These are phyloP conservation scores for Sipha maydis DNA, from an alignment of 2,888 invertebrate species.

Conservation along the genomic window DNA sequence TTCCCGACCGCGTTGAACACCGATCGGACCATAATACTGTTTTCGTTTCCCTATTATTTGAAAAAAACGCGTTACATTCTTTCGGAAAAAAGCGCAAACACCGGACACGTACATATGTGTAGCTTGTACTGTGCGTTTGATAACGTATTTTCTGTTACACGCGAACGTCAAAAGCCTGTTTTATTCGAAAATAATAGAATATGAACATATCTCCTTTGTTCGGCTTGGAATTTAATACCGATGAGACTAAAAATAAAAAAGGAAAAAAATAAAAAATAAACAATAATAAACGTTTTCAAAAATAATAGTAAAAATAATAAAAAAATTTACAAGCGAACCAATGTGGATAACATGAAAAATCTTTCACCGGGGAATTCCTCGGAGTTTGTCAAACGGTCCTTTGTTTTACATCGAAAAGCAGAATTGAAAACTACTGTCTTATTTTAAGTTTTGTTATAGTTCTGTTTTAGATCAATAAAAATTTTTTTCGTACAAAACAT, in stretches of 20 bases:
- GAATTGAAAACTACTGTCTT: background rate
- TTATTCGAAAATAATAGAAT: background rate
- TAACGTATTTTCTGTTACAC: background rate
- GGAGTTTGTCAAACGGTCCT: background rate
- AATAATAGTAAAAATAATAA: background rate
- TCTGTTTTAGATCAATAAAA: conserved; percentile 7
- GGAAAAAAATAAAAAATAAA: background rate
- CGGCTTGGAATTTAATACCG: background rate
- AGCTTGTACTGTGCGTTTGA: background rate
- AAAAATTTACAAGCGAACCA: background rate
- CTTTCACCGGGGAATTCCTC: background rate
- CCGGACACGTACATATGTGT: no score
- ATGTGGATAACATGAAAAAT: background rate
- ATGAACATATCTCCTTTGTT: background rate
- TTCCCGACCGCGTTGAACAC: background rate
- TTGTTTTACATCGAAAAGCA: background rate
- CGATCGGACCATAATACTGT: background rate
- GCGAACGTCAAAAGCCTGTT: background rate
- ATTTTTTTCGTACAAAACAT: conserved; percentile 7
- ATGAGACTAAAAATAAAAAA: no score
- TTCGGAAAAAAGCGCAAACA: background rate
- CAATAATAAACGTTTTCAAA: background rate
- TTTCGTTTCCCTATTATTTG: background rate
- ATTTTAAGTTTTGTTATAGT: conserved; percentile 10
- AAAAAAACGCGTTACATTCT: background rate